These are phyloP conservation scores for Drosophila quasianomalipes DNA, from an alignment of 2,888 invertebrate genomes.

Conservation along the genomic window DNA sequence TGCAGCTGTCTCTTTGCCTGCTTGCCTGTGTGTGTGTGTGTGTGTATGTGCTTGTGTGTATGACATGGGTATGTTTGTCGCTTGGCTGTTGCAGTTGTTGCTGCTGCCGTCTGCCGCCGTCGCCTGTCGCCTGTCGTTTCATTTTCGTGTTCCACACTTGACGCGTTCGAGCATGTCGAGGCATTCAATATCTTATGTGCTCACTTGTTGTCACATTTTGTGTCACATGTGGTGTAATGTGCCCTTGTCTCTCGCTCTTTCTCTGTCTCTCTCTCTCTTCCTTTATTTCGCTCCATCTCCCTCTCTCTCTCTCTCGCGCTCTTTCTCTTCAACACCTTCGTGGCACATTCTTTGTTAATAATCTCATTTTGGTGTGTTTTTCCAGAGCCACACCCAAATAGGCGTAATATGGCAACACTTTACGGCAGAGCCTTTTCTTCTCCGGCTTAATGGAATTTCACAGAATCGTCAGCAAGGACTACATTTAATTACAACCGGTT, in stretches of 20 bases:
- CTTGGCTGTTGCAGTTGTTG: slow-evolving; percentile 31
- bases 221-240: slow-evolving; percentile 58
- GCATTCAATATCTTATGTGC: slow-evolving; percentile 70
- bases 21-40: slow-evolving; percentile 3
- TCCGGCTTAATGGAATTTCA: slow-evolving; percentile 33
- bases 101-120: slow-evolving; percentile 16
- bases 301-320: neutral
- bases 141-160: slow-evolving; percentile 53
- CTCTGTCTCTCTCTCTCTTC: neutral
- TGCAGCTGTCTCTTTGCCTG: slow-evolving; percentile 13
- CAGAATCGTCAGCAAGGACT: neutral
- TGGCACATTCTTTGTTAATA: slow-evolving; percentile 34
- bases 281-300: neutral
- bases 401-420: slow-evolving; percentile 28
- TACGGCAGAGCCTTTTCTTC: neutral
- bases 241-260: slow-evolving; percentile 6
- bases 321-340: neutral
- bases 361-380: slow-evolving; percentile 39
- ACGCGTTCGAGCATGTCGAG: slow-evolving; percentile 61
- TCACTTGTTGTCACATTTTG: slow-evolving; percentile 67
- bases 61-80: slow-evolving; percentile 49
- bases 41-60: slow-evolving; percentile 10
- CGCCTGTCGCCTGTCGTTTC: slow-evolving; percentile 38
- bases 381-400: slow-evolving; percentile 22
- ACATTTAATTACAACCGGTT: neutral